Evolutionary conservation across 2,113 vertebrate species (phyloP).

Genomic region (Morone chrysops): DNA sequence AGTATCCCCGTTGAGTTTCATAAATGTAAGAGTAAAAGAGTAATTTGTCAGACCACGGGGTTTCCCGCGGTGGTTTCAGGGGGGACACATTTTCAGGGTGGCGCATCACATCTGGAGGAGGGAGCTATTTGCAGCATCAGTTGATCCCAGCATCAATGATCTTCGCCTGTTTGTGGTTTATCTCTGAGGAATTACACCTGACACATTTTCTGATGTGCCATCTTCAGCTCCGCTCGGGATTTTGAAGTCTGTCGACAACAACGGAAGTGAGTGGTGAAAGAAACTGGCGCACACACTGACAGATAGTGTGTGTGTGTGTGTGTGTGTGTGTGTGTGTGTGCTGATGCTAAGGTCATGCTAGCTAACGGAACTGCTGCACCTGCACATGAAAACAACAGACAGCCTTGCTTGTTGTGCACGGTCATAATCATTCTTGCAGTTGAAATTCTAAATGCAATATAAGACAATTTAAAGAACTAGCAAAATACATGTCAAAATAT

Average conservation of each 20-base stretch:
- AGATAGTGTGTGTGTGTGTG: background rate
- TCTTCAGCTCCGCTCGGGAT: conserved; percentile 27
- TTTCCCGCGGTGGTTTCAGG: conserved; percentile 37
- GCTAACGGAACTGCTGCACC: conserved; percentile 67
- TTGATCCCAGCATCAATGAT: conserved; percentile 49
- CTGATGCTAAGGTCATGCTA: conserved; percentile 79
- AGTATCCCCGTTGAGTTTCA: background rate
- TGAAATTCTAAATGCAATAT: background rate
- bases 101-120: conserved; percentile 49
- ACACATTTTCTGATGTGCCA: conserved; percentile 46
- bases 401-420: background rate
- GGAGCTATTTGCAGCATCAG: conserved; percentile 62
- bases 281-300: too few species aligned
- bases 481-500: background rate
- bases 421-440: background rate
- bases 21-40: background rate
- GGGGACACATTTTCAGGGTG: conserved; percentile 54
- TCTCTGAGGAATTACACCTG: background rate
- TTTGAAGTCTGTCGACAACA: conserved; percentile 46
- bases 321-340: conserved; percentile 34
- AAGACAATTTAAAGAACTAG: background rate
- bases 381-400: conserved; percentile 33
- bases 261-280: conserved; percentile 42
- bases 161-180: background rate
- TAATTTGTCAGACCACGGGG: background rate